Base-by-base conservation (phyloP, 1,140 invertebrate genomes). In the Drosophila sturtevanti region DNA sequence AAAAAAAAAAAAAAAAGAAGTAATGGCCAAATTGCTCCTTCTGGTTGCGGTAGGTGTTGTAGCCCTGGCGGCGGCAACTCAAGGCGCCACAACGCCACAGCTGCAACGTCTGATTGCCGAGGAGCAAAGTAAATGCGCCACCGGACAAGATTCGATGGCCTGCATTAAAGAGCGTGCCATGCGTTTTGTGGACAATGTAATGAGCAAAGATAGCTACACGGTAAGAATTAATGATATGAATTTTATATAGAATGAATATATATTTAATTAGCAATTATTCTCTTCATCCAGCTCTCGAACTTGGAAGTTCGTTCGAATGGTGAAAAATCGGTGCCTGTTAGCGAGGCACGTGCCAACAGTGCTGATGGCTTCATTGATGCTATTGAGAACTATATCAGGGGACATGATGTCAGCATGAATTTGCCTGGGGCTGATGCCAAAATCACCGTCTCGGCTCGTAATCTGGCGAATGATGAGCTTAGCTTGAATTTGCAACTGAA, bases 131-230 rank as follows among this genome's bases (percentile, higher is more conserved):
- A 94, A 95, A 76, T 97, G 95, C 89, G 93, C 93, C 35, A 94
- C 94, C 64, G 95, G 95, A 59, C 95, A 95, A 80, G 96, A 97
- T 87, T 95, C 95, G 6, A 94, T 96, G 44, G 94, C 95, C 22
- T 97, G 96, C 92, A 95, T 97, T 92, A 96, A 97, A 92, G 96
- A 95, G 92, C 96, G 96, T 85, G 94, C 96, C 54, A 94, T 96
- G 90, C 95, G 95, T 59, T 93, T 97, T 54, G 92, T 97, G 79
- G 95, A 96, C 90, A 94, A 94, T 86, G 94, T 96, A 76, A 94
- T 96, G 92, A 95, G 95, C 90, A 96, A 96, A 92, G 96, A 96
- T 79, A 94, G 93, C 65, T 95, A 95, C 92, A 94, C 96, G 94
- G 96, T 95, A 93, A 91, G 89, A 1, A 41, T 54, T 6, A 24